Conservation (phyloP, 2,888 invertebrate species). For the Nemotelus nigrinus region DNA sequence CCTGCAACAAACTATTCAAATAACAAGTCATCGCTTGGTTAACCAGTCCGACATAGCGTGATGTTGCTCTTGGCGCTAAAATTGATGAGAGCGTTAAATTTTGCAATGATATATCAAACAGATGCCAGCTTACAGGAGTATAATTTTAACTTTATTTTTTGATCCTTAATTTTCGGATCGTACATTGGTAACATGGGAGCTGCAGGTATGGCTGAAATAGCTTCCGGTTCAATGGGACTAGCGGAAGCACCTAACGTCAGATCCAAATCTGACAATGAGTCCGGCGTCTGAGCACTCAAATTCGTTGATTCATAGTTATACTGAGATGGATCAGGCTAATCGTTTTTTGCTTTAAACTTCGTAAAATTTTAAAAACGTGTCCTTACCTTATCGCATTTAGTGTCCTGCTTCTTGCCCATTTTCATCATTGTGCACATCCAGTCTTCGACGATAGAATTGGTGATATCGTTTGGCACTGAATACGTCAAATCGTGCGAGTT, state of each 20-base stretch:
- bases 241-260: slow-evolving; percentile 64
- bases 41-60: slow-evolving; percentile 78
- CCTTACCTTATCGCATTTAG: neutral
- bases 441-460: neutral
- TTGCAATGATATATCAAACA: slow-evolving; percentile 3
- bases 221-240: slow-evolving; percentile 62
- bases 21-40: slow-evolving; percentile 95
- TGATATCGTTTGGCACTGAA: neutral
- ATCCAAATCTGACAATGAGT: slow-evolving; percentile 61
- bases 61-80: slow-evolving; percentile 50
- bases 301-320: slow-evolving; percentile 37
- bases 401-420: neutral
- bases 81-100: neutral
- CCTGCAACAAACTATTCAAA: slow-evolving; percentile 86
- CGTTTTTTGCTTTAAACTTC: neutral
- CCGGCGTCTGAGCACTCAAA: slow-evolving; percentile 39
- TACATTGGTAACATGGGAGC: slow-evolving; percentile 48
- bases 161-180: slow-evolving; percentile 35
- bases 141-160: slow-evolving; percentile 43
- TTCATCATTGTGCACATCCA: neutral
- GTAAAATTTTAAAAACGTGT: neutral
- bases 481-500: neutral
- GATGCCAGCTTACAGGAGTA: slow-evolving; percentile 46
- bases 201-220: slow-evolving; percentile 52
- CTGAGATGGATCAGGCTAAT: slow-evolving; percentile 28